phyloP scores from a whole-genome alignment of 2,888 invertebrate genomes.

The Labia minor region DNA sequence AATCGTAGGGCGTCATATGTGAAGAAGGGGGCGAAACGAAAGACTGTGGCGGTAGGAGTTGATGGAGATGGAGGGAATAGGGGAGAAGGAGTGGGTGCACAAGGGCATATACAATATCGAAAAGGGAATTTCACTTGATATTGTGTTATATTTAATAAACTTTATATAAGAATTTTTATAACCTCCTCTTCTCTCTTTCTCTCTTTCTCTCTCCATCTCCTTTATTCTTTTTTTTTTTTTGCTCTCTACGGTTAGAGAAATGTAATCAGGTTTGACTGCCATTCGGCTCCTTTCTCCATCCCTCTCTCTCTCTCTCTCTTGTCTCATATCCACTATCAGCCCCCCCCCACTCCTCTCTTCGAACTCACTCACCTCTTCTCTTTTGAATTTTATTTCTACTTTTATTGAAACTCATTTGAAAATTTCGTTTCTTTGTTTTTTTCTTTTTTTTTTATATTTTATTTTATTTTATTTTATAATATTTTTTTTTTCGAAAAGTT shows the following conservation, averaged over 20 bases:
- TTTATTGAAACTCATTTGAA: too few species aligned
- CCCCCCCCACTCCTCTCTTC: too few species aligned
- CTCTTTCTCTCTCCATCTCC: neutral
- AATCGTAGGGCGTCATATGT: constrained; percentile 1
- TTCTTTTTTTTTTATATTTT: too few species aligned
- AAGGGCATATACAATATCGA: neutral
- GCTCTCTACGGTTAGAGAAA: neutral
- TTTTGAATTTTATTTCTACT: too few species aligned
- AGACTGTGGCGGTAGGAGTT: too few species aligned
- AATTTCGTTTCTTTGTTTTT: too few species aligned
- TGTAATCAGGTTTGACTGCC: constrained; percentile 13
- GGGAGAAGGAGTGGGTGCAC: neutral
- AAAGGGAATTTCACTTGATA: constrained; percentile 13
- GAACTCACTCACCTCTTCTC: too few species aligned
- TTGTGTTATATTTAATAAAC: constrained; percentile 13
- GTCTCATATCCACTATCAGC: too few species aligned
- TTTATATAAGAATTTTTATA: constrained; percentile 13
- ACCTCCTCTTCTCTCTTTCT: neutral
- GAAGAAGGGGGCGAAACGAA: neutral
- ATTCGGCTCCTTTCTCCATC: neutral
- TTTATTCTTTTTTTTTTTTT: neutral
- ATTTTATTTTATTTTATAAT: too few species aligned
- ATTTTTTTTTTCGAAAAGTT: too few species aligned
- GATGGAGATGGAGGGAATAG: neutral
- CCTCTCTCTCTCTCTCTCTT: neutral